These are phyloP conservation scores for Drosophila varians DNA, from an alignment of 1,140 invertebrate species.

Conservation along the genomic window DNA sequence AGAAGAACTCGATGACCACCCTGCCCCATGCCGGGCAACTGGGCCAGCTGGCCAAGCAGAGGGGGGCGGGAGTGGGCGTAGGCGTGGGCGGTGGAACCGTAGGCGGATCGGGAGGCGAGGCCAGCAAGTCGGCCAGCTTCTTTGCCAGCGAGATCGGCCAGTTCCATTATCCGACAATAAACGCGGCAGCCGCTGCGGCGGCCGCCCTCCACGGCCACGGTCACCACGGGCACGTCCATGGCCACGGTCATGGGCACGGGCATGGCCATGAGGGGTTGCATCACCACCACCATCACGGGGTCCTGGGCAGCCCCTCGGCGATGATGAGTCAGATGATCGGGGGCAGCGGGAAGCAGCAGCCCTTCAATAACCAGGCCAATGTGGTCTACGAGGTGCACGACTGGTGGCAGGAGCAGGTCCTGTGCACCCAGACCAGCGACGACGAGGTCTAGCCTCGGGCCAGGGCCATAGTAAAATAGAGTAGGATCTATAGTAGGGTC, in stretches of 20 bases:
- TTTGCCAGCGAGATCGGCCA: conserved; percentile 67
- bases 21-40: conserved; percentile 54
- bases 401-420: conserved; percentile 88
- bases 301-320: conserved; percentile 72
- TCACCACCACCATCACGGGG: conserved; percentile 40
- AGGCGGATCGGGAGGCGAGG: conserved; percentile 1
- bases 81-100: neutral
- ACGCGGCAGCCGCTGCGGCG: conserved; percentile 19
- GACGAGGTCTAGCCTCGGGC: conserved; percentile 83
- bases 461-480: neutral
- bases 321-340: conserved; percentile 82
- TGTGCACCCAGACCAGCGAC: conserved; percentile 85
- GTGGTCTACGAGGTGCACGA: conserved; percentile 86
- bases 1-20: conserved; percentile 81
- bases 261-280: conserved; percentile 12
- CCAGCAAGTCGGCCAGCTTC: conserved; percentile 51
- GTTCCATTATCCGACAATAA: conserved; percentile 76
- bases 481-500: neutral
- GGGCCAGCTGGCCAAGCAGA: conserved; percentile 47
- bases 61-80: neutral
- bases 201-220: conserved; percentile 30
- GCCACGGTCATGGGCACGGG: conserved; percentile 7
- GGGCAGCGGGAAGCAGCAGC: conserved; percentile 67
- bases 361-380: conserved; percentile 85
- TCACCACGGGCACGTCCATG: conserved; percentile 5